Evolutionary conservation across 2,113 vertebrate genomes (phyloP).

Genomic region (Lophius piscatorius): DNA sequence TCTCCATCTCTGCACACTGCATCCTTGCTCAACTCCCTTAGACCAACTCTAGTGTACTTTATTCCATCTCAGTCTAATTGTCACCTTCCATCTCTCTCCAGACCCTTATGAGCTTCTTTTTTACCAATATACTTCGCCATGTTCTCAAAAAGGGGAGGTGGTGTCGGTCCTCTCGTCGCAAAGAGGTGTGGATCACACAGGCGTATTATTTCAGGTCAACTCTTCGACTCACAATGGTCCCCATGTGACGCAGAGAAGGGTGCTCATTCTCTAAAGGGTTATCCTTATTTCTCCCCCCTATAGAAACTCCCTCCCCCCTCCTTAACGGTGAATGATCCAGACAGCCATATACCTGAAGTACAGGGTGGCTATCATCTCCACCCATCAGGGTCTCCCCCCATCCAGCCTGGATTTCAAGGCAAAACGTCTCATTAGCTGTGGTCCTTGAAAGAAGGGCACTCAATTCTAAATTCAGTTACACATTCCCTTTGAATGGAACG

Average conservation of each 20-base stretch:
- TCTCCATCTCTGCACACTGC: slow-evolving; percentile 44
- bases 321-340: slow-evolving; percentile 48
- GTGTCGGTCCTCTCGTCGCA: slow-evolving; percentile 42
- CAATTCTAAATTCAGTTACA: slow-evolving; percentile 82
- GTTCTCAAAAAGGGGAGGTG: slow-evolving; percentile 57
- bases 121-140: slow-evolving; percentile 36
- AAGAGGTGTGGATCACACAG: slow-evolving; percentile 58
- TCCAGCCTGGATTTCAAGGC: slow-evolving; percentile 79
- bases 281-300: slow-evolving; percentile 50
- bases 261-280: slow-evolving; percentile 49
- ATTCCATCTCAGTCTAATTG: slow-evolving; percentile 65
- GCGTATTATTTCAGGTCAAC: slow-evolving; percentile 47
- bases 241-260: slow-evolving; percentile 57
- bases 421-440: slow-evolving; percentile 82
- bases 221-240: slow-evolving; percentile 64
- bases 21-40: slow-evolving; percentile 43
- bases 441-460: slow-evolving; percentile 80
- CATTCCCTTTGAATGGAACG: slow-evolving; percentile 82
- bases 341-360: slow-evolving; percentile 61
- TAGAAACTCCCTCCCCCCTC: slow-evolving; percentile 51
- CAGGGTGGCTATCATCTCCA: slow-evolving; percentile 66
- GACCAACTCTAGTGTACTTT: slow-evolving; percentile 61
- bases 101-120: slow-evolving; percentile 43
- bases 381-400: slow-evolving; percentile 65
- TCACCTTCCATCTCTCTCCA: slow-evolving; percentile 59